Conservation (phyloP, 2,113 vertebrate species). For the Gallinago media region DNA sequence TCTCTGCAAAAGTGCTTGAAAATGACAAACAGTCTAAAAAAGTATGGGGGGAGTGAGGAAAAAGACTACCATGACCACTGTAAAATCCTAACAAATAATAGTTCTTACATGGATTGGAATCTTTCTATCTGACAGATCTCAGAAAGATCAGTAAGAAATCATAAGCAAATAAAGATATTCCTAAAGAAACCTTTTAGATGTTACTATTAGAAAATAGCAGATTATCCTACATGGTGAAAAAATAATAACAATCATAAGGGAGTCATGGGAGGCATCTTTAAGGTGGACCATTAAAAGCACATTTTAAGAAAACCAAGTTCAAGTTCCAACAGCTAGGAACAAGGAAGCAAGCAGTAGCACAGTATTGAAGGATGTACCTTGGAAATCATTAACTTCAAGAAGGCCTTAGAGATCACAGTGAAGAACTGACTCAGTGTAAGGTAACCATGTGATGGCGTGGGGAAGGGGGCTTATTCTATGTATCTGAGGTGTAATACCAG, state of each 20-base stretch:
- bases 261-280: not conserved
- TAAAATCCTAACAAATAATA: not conserved
- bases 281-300: not conserved
- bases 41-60: not conserved
- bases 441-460: not conserved
- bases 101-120: not conserved
- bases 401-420: not conserved
- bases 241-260: not conserved
- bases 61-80: not conserved
- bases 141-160: not conserved
- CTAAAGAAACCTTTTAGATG: not conserved
- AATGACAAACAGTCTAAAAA: not conserved
- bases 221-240: not conserved
- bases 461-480: not conserved
- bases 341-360: not conserved
- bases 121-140: not conserved
- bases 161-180: not conserved
- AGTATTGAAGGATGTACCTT: not conserved
- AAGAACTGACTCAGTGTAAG: not conserved
- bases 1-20: not conserved
- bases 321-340: not conserved
- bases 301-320: not conserved
- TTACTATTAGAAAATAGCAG: not conserved
- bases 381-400: not conserved
- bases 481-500: not conserved